A percentile compares a stretch with the other conserved stretches of the same genome.
Conservation (phyloP, 2,888 invertebrate genomes). For the Oxycera nigricornis region DNA sequence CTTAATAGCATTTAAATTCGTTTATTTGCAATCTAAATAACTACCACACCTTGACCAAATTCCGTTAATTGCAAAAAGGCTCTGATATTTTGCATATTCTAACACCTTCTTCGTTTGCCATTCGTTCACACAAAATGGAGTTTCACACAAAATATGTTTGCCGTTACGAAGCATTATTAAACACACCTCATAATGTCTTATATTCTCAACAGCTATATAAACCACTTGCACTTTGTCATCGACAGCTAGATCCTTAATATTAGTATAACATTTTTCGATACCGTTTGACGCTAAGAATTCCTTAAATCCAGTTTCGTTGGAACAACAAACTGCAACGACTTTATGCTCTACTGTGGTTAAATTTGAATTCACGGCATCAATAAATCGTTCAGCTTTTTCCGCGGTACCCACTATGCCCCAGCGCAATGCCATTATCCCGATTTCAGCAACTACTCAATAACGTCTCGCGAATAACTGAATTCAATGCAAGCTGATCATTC, state of each 20-base stretch:
- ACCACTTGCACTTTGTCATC: slow-evolving; percentile 80
- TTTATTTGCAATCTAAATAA: too few species aligned
- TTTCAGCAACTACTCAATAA: too few species aligned
- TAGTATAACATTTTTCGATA: slow-evolving; percentile 73
- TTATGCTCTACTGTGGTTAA: slow-evolving; percentile 71
- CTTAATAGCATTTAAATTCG: background rate
- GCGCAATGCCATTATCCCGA: slow-evolving; percentile 64
- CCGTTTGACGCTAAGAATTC: slow-evolving; percentile 74
- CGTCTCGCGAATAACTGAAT: too few species aligned
- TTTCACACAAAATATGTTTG: slow-evolving; percentile 87
- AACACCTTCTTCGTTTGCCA: slow-evolving; percentile 74
- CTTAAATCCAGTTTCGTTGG: slow-evolving; percentile 71
- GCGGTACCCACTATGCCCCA: slow-evolving; percentile 88
- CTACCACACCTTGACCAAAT: slow-evolving; percentile 78
- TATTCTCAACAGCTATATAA: slow-evolving; percentile 78
- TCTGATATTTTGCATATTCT: slow-evolving; percentile 69
- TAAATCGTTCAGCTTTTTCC: slow-evolving; percentile 83
- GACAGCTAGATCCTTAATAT: slow-evolving; percentile 74
- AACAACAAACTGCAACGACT: slow-evolving; percentile 78
- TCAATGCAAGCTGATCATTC: too few species aligned
- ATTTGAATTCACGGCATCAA: slow-evolving; percentile 68
- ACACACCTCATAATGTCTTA: slow-evolving; percentile 71
- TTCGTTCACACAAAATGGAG: slow-evolving; percentile 79
- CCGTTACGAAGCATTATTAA: slow-evolving; percentile 77
- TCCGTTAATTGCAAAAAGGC: slow-evolving; percentile 81